phyloP scores from a whole-genome alignment of 2,797 vertebrate species.

The Propithecus perrieri region DNA sequence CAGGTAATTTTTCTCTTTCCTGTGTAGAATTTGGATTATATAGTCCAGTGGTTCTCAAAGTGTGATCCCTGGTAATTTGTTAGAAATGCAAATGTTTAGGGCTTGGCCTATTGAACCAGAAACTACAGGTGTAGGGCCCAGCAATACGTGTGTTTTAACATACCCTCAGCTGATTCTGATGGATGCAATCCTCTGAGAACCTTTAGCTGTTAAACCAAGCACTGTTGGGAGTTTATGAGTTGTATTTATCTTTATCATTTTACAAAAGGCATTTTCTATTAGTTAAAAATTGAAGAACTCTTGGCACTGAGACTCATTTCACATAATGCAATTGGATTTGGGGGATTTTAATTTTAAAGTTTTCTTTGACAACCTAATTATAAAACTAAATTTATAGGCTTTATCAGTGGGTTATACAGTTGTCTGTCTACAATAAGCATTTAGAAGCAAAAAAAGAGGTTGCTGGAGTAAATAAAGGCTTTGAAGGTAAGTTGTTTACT shows the following conservation, averaged over 20 bases:
- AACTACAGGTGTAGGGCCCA: not conserved
- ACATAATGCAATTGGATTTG: constrained; percentile 24
- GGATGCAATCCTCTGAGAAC: not conserved
- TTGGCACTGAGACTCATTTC: constrained; percentile 23
- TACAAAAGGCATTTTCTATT: not conserved
- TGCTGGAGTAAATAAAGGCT: constrained; percentile 68
- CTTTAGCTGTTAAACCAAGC: not conserved
- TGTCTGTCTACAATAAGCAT: constrained; percentile 71
- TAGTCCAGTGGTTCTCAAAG: not conserved
- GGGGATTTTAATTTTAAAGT: constrained; percentile 47
- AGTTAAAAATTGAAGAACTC: not conserved
- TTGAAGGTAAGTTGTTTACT: not conserved
- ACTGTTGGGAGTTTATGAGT: accelerated
- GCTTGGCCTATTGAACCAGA: not conserved
- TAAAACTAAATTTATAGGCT: constrained; percentile 73
- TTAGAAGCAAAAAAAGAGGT: constrained; percentile 69
- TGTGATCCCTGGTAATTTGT: not conserved
- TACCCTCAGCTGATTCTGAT: not conserved
- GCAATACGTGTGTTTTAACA: accelerated
- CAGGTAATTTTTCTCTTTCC: constrained; percentile 87
- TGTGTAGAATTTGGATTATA: not conserved
- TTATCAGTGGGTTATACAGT: constrained; percentile 67
- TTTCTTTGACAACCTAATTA: constrained; percentile 61
- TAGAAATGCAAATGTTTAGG: not conserved
- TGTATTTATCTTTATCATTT: not conserved